phyloP scores from a whole-genome alignment of 1,140 invertebrate genomes.

The Drosophila orena region DNA sequence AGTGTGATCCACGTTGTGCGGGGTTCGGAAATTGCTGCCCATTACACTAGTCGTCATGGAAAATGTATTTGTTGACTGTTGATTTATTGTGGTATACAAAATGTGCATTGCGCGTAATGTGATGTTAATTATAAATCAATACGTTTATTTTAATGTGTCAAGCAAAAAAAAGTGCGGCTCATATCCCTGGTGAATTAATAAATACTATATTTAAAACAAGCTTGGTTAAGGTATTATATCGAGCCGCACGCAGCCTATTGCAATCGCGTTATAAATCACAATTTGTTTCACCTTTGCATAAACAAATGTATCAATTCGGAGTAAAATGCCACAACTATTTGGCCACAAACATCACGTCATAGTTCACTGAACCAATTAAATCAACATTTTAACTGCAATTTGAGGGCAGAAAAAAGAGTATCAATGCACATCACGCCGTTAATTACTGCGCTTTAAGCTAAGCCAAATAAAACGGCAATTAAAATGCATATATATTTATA shows the following conservation, averaged over 20 bases:
- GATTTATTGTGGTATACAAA: background rate
- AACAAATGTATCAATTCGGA: slow-evolving; percentile 15
- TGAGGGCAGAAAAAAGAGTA: slow-evolving; percentile 10
- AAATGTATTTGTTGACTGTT: background rate
- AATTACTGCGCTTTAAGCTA: slow-evolving; percentile 31
- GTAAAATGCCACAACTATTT: slow-evolving; percentile 4
- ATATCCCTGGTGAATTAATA: too few relatives aligned
- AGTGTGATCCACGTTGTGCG: background rate
- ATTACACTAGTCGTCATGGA: background rate
- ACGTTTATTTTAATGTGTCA: background rate
- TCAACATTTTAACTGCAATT: slow-evolving; percentile 40
- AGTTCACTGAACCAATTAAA: slow-evolving; percentile 40
- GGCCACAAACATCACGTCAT: slow-evolving; percentile 5
- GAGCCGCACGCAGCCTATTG: background rate
- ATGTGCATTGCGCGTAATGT: background rate
- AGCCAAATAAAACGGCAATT: slow-evolving; percentile 30
- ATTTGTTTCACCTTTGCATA: background rate
- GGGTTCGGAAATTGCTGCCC: background rate
- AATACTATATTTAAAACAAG: background rate
- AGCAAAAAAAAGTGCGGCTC: too few relatives aligned
- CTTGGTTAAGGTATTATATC: too few relatives aligned
- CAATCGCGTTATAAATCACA: background rate
- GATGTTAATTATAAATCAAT: background rate
- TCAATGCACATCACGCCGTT: slow-evolving; percentile 14
- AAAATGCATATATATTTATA: slow-evolving; percentile 37